Conservation (phyloP, 2,888 invertebrate species). For the Carterocephalus palaemon region DNA sequence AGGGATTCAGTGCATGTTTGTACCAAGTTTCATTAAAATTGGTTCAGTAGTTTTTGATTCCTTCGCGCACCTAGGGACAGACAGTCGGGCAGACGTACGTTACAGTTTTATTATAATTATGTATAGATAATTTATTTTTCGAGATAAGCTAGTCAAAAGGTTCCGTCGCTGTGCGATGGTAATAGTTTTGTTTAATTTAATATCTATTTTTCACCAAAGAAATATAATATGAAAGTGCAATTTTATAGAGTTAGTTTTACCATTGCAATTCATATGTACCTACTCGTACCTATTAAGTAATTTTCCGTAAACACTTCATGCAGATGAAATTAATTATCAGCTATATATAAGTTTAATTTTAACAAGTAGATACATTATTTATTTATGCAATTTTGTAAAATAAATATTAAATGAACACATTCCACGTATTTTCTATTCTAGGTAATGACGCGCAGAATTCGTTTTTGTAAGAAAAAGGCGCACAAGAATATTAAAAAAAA, state of each 20-base stretch:
- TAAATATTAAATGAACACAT: too few relatives aligned
- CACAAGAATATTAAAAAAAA: slow-evolving; percentile 12
- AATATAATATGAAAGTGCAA: slow-evolving; percentile 24
- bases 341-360: not conserved
- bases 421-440: slow-evolving; percentile 14
- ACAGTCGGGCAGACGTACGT: too few relatives aligned
- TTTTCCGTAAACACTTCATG: slow-evolving; percentile 13
- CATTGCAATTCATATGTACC: slow-evolving; percentile 5
- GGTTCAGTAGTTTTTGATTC: too few relatives aligned
- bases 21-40: too few relatives aligned
- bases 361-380: slow-evolving; percentile 4
- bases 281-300: too few relatives aligned
- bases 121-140: slow-evolving; percentile 23
- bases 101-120: too few relatives aligned
- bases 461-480: slow-evolving; percentile 19
- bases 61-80: too few relatives aligned
- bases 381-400: slow-evolving; percentile 1
- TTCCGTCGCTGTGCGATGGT: not conserved
- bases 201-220: slow-evolving; percentile 26
- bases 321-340: not conserved
- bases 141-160: slow-evolving; percentile 24
- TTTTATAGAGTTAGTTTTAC: slow-evolving; percentile 14
- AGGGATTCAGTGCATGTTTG: too few relatives aligned
- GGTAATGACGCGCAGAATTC: slow-evolving; percentile 10
- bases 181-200: not conserved